Percentiles rank a stretch among this genome's conserved stretches.
Conservation (phyloP, 2,797 vertebrate species). For the Naso thynnoides region DNA sequence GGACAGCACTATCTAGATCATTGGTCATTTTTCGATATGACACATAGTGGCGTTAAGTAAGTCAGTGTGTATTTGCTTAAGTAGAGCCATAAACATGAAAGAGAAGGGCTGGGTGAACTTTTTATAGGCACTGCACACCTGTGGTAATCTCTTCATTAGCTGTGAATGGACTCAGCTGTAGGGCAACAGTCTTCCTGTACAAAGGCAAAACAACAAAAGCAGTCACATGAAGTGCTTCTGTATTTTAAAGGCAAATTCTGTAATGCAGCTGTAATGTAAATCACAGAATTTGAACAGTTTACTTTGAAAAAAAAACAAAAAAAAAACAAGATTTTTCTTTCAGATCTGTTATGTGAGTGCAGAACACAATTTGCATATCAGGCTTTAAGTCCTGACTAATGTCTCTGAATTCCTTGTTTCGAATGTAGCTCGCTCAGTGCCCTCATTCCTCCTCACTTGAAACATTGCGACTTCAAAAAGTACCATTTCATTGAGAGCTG, state of each 20-base stretch:
- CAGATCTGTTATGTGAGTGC: not conserved
- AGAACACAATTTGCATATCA: constrained; percentile 7
- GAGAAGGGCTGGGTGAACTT: not conserved
- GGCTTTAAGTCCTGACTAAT: constrained; percentile 9
- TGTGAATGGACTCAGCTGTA: constrained; percentile 20
- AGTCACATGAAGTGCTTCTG: constrained; percentile 25
- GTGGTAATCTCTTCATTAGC: not conserved
- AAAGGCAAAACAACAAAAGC: constrained; percentile 28
- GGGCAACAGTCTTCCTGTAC: constrained; percentile 44
- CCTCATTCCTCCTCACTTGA: constrained; percentile 6
- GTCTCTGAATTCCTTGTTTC: constrained; percentile 17
- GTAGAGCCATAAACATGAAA: constrained; percentile 13
- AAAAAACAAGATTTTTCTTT: not conserved
- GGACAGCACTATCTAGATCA: too few relatives aligned
- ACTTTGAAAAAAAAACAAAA: not conserved
- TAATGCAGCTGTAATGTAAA: constrained; percentile 12
- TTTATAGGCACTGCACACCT: not conserved
- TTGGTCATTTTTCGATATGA: not conserved
- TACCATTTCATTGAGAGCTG: constrained; percentile 33
- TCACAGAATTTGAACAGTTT: not conserved
- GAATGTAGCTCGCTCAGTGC: constrained; percentile 39
- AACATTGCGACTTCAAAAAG: constrained; percentile 30
- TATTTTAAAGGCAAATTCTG: constrained; percentile 24
- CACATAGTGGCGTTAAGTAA: not conserved
- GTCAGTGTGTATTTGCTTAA: constrained; percentile 10